Conservation (phyloP, 2,113 vertebrate genomes). For the Neolamprologus variostigma region DNA sequence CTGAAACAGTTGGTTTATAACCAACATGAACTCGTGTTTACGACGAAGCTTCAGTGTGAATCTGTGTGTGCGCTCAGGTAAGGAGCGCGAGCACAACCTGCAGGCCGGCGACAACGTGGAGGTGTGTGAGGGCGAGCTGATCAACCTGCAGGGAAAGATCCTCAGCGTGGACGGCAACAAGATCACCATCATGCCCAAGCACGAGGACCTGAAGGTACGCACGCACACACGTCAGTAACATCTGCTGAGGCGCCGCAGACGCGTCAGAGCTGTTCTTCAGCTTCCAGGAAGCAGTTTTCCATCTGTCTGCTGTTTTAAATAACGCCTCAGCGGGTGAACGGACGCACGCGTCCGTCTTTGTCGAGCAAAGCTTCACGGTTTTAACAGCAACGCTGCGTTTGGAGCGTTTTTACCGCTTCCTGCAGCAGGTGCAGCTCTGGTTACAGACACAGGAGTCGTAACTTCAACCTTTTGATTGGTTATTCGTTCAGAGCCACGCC, state of each 20-base stretch:
- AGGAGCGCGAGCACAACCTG: conserved; percentile 92
- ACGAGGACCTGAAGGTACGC: conserved; percentile 90
- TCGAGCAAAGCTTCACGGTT: not conserved
- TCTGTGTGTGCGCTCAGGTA: conserved; percentile 69
- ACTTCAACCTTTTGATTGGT: not conserved
- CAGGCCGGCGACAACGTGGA: conserved; percentile 95
- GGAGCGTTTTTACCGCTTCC: fast-evolving
- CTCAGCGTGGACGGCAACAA: conserved; percentile 95
- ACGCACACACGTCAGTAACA: fast-evolving
- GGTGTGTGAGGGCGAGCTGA: conserved; percentile 92
- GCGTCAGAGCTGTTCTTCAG: not conserved
- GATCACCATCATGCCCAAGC: conserved; percentile 96
- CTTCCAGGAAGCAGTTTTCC: not conserved
- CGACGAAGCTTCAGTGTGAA: not conserved
- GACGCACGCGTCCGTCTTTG: not conserved
- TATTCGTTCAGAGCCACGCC: not conserved
- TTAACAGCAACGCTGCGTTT: fast-evolving
- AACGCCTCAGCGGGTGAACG: not conserved
- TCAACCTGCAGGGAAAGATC: conserved; percentile 94
- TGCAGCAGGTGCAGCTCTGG: not conserved
- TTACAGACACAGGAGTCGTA: not conserved
- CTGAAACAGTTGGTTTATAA: no score
- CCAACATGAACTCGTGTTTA: not conserved
- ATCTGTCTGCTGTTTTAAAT: not conserved
- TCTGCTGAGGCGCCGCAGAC: not conserved